Base-by-base conservation (phyloP, 64 coral and sea anemone genomes). In the Anthopleura sola region DNA sequence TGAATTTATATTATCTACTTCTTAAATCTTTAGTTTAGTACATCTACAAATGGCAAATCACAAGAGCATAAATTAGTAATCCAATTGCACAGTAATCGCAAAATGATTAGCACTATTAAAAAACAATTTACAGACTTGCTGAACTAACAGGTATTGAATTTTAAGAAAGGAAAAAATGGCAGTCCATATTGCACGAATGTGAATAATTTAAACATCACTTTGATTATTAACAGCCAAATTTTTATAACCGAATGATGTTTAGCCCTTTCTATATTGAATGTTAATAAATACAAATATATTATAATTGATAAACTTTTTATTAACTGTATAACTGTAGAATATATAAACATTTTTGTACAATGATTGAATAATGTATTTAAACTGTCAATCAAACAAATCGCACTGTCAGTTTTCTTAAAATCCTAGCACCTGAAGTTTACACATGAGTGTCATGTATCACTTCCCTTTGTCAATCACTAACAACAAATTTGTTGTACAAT, bases 281-380 rank as follows among this genome's bases (percentile, higher is more conserved):
- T 62, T 10, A 34, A 69, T 34, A 15, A 69, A 71, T 32, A 71
- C 66, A 71, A 71, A 71, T 34, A 71, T 12, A 31, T 71, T 71
- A 7, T 0, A 71, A 71, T 1, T 33, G 29, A 71, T 69, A 69
- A 71, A 71, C 26, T 36, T 31, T 71, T 71, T 71, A 71, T 71
- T 71, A 66, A 71, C 26, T 29, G 31, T 34, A 71, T 71, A 71
- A 71, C 3, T 32, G 12, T 34, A 71, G 8, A 16, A 71, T 71
- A 71, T 71, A 71, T 71, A 71, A 33, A 71, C 66, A 71, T 71
- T 32, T 71, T 34, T 71, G 29, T 71, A 71, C 66, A 71, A 56
- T 66, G 66, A 71, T 36, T 32, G 66, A 11, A 71, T 16, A 34
- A 69, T 71, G 31, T 11, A 32, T 71, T 71, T 1, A 15, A 31